phyloP scores from a whole-genome alignment of 1,140 invertebrate species.

The Littorina saxatilis region DNA sequence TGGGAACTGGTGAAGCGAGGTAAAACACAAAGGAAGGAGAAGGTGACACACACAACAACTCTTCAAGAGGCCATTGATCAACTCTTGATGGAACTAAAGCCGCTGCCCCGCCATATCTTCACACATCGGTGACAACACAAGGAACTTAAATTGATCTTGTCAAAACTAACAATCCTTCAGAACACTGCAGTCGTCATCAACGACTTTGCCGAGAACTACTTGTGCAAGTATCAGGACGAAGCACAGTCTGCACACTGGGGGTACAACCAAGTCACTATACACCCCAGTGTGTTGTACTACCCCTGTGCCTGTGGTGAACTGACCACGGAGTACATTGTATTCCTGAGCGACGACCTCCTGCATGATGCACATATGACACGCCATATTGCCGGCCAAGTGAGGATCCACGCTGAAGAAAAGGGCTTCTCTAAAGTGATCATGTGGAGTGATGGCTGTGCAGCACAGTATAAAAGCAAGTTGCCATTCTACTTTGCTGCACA shows the following conservation, averaged over 20 bases:
- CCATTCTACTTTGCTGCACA: not conserved
- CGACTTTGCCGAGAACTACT: conserved; percentile 35
- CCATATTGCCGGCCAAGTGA: not conserved
- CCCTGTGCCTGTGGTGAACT: not conserved
- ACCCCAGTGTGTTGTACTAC: conserved; percentile 31
- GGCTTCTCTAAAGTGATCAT: not conserved
- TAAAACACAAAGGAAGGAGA: conserved; percentile 5
- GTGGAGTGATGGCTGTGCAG: conserved; percentile 13
- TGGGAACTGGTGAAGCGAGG: conserved; percentile 6
- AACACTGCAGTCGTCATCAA: not conserved
- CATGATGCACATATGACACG: not conserved
- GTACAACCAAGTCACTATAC: conserved; percentile 30
- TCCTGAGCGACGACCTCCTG: not conserved
- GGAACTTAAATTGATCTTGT: not conserved
- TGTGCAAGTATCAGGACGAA: conserved; percentile 29
- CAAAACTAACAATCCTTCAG: not conserved
- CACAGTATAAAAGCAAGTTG: conserved; percentile 23
- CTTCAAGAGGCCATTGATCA: not conserved
- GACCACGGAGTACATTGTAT: not conserved
- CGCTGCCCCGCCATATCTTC: not conserved
- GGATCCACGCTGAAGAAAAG: not conserved
- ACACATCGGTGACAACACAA: not conserved
- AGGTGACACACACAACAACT: not conserved
- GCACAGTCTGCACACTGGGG: conserved; percentile 19
- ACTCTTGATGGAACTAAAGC: not conserved